Base-by-base conservation (phyloP, 1,140 invertebrate species). In the Tetragnatha versicolor region DNA sequence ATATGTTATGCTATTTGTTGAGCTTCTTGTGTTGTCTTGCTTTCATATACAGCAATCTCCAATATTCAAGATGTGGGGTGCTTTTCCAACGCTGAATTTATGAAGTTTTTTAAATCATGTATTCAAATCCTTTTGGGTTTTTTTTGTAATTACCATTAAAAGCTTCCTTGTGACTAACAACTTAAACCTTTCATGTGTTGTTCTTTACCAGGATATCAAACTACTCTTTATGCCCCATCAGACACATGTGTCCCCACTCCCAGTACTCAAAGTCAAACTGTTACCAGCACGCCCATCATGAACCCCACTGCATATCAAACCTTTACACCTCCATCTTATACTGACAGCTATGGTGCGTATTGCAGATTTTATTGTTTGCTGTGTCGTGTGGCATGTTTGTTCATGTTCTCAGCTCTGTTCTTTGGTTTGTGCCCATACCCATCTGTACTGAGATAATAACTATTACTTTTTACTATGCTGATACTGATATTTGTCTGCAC, bases 291-390 rank as follows among this genome's bases (percentile, higher is more conserved):
- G 27, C 75, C 75, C 10, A 37, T 78, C 51, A 68, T 78, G n/a
- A 78, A 66, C 31, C 75, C 75, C 45, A 35, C 75, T 33, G 60
- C 42, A 66, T 78, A 68, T 78, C 75, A 78, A 47, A 68, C 63
- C 20, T 78, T 45, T 49, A 61, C 47, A 33, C 73, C 73, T 66
- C 51, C 73, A 33, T 61, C 73, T 29, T 77, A 77, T 42, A 35
- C 73, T 39, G 73, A 77, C 3, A 77, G 47, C 29, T 78, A 58
- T 69, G 65, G 75, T 78, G 35, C 35, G 75, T 78, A 58, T 66
- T 33, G 49, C 33, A 42, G 58, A 22, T 51, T 76, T 63, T 60
- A 9, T 9, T 29, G 17, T 47, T 49, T 65, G 27, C 22, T 39
- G 60, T 63, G 33, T 20, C 14, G 22, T 63, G 20, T 9, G 7